Evolutionary conservation across 2,113 vertebrate genomes (phyloP), one percentile per base, ranked within the genome.

Genomic region (Strigops habroptila): DNA sequence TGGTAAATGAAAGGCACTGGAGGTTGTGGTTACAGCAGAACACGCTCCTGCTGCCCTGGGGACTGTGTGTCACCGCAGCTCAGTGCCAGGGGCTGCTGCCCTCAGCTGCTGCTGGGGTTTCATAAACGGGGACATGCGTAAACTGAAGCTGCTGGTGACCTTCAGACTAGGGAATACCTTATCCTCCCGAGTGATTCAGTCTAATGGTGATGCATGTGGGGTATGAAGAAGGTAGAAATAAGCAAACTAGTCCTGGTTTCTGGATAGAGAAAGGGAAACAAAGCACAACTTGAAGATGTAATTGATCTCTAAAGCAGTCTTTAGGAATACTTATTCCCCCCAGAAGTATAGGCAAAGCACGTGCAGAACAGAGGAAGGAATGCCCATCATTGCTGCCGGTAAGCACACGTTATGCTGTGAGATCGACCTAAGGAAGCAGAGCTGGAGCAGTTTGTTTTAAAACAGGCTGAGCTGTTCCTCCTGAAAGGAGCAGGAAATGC

Each of bases 121-220:
- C 51, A 2, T 55, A 73, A 82, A 55, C 11, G 27, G 30, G 65
- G 85, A 27, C 1, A 0, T 2, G 4, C 51, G 53, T 85, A 90
- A 90, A 71, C 60, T 86, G 82, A 86, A 90, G 91, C 87, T 90
- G 78, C 51, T 85, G 67, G 30, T 92, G 93, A 65, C 84, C 78
- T 90, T 91, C 71, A 74, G 57, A 12, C 6, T 18, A 4, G 6
- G 75, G 41, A 85, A 28, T 90, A 49, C 37, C 37, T 87, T 28
- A 35, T 37, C 37, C 43, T 59, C 31, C 22, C 10, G 12, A 85
- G 78, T 39, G 49, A 30, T 79, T 64, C 37, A 6, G 23, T 23
- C 46, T 71, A 48, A 19, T 19, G 55, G 55, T 92, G 83, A 27
- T 22, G 57, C 78, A 18, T 10, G 9, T 25, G n/a, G 39, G 33